Evolutionary conservation across 2,888 invertebrate genomes (phyloP), one percentile per base, ranked within the genome.

Genomic region (Sminthurinus aureus): DNA sequence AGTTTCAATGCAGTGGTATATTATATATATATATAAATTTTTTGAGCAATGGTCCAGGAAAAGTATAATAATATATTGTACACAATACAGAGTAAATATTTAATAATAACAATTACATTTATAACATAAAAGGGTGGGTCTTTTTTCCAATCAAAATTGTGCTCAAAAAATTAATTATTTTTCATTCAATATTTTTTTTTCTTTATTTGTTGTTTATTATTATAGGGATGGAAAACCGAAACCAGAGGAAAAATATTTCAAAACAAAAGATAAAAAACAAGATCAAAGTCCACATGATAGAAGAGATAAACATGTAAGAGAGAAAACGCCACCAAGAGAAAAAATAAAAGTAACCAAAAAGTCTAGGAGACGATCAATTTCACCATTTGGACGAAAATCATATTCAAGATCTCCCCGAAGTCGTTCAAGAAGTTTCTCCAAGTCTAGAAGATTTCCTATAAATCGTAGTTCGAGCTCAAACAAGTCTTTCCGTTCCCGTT

Each of bases 201-300:
- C 1, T 38, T 38, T 38, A 38, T 38, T 38, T 38, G 6, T 38
- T 38, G n/a, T n/a, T n/a, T n/a, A n/a, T n/a, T 38, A 38, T 38
- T 38, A 38, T 89, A 92, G 96, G 58, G 90, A 90, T 86, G 89
- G 89, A 0, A 89, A 90, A 11, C 94, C 89, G n/a, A 89, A 89
- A 83, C 88, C 89, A 50, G 89, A 89, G 71, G 86, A 87, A 93
- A 85, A 90, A 69, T 84, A 88, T 50, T 88, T 87, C 81, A 81
- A 89, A 90, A 91, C 82, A 90, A 90, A 87, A 85, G 75, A 85
- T 85, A 86, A 89, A 88, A 74, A 76, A 81, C n/a, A 83, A 84
- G 51, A 85, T 81, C 26, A 73, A 89, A 89, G 24, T 89, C 89
- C 18, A 89, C 90, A 1, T 67, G 89, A 13, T 89, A 90, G 0